phyloP scores from a whole-genome alignment of 2,888 invertebrate species.

The Caenorhabditis virilis region DNA sequence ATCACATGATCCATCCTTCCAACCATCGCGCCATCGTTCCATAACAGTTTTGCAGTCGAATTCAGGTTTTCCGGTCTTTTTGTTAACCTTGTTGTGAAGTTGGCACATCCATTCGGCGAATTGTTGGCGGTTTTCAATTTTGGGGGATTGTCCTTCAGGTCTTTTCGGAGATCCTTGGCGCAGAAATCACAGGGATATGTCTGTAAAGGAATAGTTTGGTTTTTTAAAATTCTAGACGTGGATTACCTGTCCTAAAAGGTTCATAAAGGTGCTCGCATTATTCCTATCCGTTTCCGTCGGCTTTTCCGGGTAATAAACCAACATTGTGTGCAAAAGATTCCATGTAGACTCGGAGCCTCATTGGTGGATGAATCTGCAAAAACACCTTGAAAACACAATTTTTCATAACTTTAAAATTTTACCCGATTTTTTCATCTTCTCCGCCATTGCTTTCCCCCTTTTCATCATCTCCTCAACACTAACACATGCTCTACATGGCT shows the following conservation, averaged over 20 bases:
- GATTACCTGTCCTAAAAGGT: conserved; percentile 76
- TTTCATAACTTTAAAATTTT: no score
- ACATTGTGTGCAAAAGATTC: conserved; percentile 94
- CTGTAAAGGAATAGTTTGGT: conserved; percentile 45
- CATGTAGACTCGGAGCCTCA: conserved; percentile 76
- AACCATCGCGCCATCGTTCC: conserved; percentile 92
- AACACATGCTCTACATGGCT: conserved; percentile 63
- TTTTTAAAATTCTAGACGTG: neutral
- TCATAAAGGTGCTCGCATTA: conserved; percentile 83
- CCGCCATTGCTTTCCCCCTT: conserved; percentile 46
- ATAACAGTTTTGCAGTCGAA: conserved; percentile 90
- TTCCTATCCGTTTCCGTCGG: conserved; percentile 76
- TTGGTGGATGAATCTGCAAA: no score
- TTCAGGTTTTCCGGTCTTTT: conserved; percentile 83
- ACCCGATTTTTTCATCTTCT: conserved; percentile 33
- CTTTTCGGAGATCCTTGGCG: conserved; percentile 75
- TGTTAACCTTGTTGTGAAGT: conserved; percentile 82
- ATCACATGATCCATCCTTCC: conserved; percentile 86
- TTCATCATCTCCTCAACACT: conserved; percentile 65
- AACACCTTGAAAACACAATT: no score
- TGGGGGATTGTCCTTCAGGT: conserved; percentile 59
- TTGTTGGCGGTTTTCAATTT: conserved; percentile 46
- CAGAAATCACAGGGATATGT: conserved; percentile 65
- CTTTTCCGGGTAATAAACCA: conserved; percentile 86
- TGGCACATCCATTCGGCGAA: conserved; percentile 84